These are phyloP conservation scores for Coracias cyanogaster DNA, from an alignment of 2,797 vertebrate species.

Conservation along the genomic window DNA sequence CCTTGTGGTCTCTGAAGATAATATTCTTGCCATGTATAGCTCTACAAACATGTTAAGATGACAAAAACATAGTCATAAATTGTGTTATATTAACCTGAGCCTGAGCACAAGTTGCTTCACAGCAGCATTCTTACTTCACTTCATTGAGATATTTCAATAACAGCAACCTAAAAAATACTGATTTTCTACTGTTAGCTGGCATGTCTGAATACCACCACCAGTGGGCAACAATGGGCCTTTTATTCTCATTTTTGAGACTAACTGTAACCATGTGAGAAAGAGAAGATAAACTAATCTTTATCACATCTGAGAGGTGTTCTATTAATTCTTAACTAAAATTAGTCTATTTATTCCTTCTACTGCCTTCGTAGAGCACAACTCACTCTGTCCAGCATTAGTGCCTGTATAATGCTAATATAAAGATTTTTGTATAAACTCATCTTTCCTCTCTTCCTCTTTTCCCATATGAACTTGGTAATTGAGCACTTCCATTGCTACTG, in stretches of 20 bases:
- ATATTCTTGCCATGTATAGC: neutral
- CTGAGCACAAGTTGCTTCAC: neutral
- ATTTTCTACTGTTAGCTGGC: neutral
- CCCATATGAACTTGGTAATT: neutral
- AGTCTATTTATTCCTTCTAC: neutral
- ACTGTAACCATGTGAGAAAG: neutral
- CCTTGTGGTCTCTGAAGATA: neutral
- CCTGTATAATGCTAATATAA: neutral
- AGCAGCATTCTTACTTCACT: neutral
- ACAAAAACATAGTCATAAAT: neutral
- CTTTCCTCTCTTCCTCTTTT: neutral
- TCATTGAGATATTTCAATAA: neutral
- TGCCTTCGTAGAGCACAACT: neutral
- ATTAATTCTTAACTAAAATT: neutral
- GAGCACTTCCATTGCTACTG: neutral
- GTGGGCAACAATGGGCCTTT: constrained; percentile 49
- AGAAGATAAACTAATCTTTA: neutral
- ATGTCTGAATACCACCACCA: constrained; percentile 12
- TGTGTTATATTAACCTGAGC: neutral
- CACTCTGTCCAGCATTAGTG: neutral
- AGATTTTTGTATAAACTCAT: neutral
- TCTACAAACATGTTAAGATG: neutral
- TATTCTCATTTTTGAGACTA: neutral
- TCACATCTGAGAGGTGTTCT: neutral
- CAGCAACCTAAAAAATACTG: neutral